phyloP scores from a whole-genome alignment of 64 coral and sea anemone genomes.

The Pachyseris speciosa region DNA sequence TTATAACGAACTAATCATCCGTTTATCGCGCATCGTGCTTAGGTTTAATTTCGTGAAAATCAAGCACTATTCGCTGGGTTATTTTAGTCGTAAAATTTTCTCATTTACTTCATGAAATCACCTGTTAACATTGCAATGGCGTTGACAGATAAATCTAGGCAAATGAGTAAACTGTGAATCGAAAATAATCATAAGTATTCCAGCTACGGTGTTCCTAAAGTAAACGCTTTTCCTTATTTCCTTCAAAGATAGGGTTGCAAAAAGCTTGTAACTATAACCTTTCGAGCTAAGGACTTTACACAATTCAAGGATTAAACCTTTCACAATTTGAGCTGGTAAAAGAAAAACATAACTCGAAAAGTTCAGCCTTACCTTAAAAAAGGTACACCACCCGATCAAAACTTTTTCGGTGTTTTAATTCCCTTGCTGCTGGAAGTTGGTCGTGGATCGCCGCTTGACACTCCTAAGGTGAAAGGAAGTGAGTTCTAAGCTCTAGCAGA shows the following conservation, averaged over 20 bases:
- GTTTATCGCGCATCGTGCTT: too few relatives aligned
- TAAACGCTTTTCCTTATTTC: neutral
- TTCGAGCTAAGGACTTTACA: neutral
- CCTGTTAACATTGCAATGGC: neutral
- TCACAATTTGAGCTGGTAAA: neutral
- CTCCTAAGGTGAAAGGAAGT: neutral
- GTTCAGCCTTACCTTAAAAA: neutral
- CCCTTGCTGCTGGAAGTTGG: neutral
- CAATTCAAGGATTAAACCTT: neutral
- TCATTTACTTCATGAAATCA: neutral
- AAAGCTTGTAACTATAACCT: slow-evolving; percentile 17
- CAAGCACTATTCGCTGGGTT: neutral
- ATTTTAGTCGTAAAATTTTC: neutral
- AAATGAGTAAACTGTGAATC: neutral
- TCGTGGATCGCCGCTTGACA: neutral
- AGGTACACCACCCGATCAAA: too few relatives aligned
- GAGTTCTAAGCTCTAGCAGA: neutral
- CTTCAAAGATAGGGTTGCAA: slow-evolving; percentile 1
- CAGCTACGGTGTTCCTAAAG: neutral
- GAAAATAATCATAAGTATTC: neutral
- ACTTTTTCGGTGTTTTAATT: neutral
- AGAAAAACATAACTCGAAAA: neutral
- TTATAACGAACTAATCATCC: neutral
- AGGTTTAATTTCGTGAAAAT: neutral
- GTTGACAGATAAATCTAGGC: neutral